These are phyloP conservation scores for Pharmacophagus antenor DNA, from an alignment of 2,888 invertebrate species.

Conservation along the genomic window DNA sequence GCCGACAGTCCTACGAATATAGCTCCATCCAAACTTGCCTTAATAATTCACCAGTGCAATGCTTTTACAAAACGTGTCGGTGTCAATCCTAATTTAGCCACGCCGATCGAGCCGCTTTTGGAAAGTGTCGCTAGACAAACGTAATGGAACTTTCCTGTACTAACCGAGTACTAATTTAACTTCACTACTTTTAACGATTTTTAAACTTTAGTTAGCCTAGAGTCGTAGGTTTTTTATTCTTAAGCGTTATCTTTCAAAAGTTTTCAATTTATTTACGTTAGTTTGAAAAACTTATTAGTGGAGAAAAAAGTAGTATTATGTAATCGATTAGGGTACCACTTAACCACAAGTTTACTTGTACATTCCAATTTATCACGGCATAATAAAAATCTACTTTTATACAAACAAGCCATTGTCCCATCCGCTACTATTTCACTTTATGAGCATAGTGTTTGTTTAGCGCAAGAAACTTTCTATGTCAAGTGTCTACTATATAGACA, in stretches of 20 bases:
- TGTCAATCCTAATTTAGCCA: constrained; percentile 78
- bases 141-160: constrained; percentile 75
- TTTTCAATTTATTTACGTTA: too few species aligned
- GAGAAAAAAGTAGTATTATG: not conserved
- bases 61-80: constrained; percentile 80
- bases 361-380: not conserved
- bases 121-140: constrained; percentile 76
- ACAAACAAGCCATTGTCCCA: not conserved
- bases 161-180: constrained; percentile 26
- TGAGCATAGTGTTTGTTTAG: constrained; percentile 2
- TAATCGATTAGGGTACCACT: too few species aligned
- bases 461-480: constrained; percentile 6
- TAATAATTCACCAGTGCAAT: constrained; percentile 81
- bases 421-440: not conserved
- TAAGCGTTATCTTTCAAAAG: too few species aligned
- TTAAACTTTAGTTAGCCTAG: not conserved
- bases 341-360: not conserved
- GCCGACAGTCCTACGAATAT: constrained; percentile 67
- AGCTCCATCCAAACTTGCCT: constrained; percentile 71
- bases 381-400: not conserved
- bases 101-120: constrained; percentile 72
- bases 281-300: too few species aligned
- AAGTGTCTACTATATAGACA: constrained; percentile 29
- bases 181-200: constrained; percentile 23
- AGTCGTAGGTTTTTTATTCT: not conserved